phyloP scores from a whole-genome alignment of 2,888 invertebrate genomes.

The Ichneumoninae sp. region DNA sequence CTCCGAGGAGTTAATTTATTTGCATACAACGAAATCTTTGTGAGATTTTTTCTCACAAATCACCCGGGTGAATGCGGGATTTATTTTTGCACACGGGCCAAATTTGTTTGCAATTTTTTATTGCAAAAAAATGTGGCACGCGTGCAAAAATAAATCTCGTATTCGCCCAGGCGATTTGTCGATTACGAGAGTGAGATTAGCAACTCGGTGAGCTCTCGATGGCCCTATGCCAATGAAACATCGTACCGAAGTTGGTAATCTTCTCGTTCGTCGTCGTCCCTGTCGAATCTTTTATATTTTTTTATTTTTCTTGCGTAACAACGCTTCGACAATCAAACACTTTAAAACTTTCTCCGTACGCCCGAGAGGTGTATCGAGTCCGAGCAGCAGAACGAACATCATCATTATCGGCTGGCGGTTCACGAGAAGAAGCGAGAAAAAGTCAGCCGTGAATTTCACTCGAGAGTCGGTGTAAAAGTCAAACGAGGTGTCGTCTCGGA shows the following conservation, averaged over 20 bases:
- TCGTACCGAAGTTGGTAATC: conserved; percentile 64
- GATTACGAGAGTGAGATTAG: conserved; percentile 46
- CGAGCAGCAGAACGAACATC: conserved; percentile 45
- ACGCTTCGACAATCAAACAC: conserved; percentile 55
- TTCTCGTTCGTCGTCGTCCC: conserved; percentile 14
- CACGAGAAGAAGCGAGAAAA: conserved; percentile 33
- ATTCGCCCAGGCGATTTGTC: not conserved
- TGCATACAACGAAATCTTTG: not conserved
- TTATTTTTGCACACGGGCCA: no score
- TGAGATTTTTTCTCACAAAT: not conserved
- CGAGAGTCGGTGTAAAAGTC: conserved; percentile 28
- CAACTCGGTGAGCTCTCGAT: conserved; percentile 25
- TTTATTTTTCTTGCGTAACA: conserved; percentile 58
- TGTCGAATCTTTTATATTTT: not conserved
- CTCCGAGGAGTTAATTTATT: not conserved
- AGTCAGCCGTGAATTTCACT: conserved; percentile 62
- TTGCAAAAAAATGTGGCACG: not conserved
- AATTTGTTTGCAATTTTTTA: no score
- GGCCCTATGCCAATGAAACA: conserved; percentile 56
- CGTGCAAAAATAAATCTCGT: conserved; percentile 9
- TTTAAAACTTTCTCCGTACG: conserved; percentile 63
- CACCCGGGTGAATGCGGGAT: no score
- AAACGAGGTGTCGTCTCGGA: conserved; percentile 34
- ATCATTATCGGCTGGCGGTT: conserved; percentile 47
- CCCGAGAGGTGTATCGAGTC: conserved; percentile 24